phyloP scores from a whole-genome alignment of 2,888 invertebrate genomes.

The Melieria crassipennis region DNA sequence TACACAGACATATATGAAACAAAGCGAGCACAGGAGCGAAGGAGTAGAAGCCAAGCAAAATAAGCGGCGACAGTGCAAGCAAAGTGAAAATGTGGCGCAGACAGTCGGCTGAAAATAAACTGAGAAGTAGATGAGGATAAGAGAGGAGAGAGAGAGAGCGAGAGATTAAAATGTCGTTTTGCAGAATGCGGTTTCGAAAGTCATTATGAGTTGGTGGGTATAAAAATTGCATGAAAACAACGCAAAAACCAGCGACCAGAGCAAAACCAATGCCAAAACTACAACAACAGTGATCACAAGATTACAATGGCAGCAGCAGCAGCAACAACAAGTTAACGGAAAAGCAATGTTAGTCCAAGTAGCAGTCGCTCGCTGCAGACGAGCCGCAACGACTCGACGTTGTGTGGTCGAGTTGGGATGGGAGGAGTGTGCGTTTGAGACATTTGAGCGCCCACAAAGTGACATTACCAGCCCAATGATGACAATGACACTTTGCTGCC shows the following conservation, averaged over 20 bases:
- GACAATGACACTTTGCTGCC: slow-evolving; percentile 13
- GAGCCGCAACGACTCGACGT: no score
- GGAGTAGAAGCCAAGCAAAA: not conserved
- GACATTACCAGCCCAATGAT: slow-evolving; percentile 19
- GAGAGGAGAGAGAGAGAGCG: not conserved
- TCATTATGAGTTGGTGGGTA: not conserved
- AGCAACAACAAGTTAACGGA: slow-evolving; percentile 1
- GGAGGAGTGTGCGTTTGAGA: not conserved
- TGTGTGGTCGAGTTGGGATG: not conserved
- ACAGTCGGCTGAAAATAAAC: not conserved
- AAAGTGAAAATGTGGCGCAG: not conserved
- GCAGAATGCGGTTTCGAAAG: not conserved
- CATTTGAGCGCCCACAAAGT: slow-evolving; percentile 23
- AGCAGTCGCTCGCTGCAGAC: not conserved
- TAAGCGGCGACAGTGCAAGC: not conserved
- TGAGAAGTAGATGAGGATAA: not conserved
- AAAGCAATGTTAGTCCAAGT: not conserved
- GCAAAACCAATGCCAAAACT: not conserved
- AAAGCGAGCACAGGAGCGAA: not conserved
- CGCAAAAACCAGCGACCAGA: slow-evolving; percentile 7
- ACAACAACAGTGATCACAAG: slow-evolving; percentile 3
- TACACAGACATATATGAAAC: not conserved
- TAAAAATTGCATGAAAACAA: not conserved
- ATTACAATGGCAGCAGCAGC: slow-evolving; percentile 6
- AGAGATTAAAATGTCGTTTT: not conserved